Evolutionary conservation across 2,888 invertebrate genomes (phyloP), one percentile per base, ranked within the genome.

Genomic region (Chrysina gloriosa): DNA sequence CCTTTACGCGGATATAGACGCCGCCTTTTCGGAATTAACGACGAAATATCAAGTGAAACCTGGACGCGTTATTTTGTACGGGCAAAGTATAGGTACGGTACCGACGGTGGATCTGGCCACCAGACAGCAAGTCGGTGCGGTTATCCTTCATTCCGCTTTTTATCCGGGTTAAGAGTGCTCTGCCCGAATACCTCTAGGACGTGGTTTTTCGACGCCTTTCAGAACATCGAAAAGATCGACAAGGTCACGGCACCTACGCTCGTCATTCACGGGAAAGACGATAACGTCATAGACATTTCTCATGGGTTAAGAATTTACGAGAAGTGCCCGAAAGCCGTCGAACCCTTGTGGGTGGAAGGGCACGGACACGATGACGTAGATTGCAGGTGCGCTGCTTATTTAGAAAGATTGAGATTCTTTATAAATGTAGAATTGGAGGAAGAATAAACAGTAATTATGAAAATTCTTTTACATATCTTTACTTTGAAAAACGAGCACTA

Each of bases 161-260:
- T 97, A 94, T 98, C 97, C 64, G 98, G 98, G 52, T 94, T 99
- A 92, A 88, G 98, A 78, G 97, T 99, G 27, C 97, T 97, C 75
- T 99, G 98, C 84, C 97, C 97, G 65, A 97, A 96, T 79, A 97
- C 97, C 58, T 95, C 95, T 84, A 89, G 97, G 81, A 97, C 97
- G 58, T 97, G 97, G 97, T 98, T 97, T 86, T 98, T 98, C 84
- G 98, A 98, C 89, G 97, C 97, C 78, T 98, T 98, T 84, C 97
- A 97, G 77, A 98, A 97, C 87, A 98, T 98, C 87, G 98, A 98
- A 87, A 98, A 98, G 88, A 96, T 98, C 79, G 95, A 96, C 72
- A 96, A 97, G 85, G 97, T 98, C 71, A 95, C 95, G 82, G 97
- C 97, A 73, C 98, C 98, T 64, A 98, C 98, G 79, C 89, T 99